Base-by-base conservation (phyloP, 1,140 invertebrate species). In the Bombyx mandarina region DNA sequence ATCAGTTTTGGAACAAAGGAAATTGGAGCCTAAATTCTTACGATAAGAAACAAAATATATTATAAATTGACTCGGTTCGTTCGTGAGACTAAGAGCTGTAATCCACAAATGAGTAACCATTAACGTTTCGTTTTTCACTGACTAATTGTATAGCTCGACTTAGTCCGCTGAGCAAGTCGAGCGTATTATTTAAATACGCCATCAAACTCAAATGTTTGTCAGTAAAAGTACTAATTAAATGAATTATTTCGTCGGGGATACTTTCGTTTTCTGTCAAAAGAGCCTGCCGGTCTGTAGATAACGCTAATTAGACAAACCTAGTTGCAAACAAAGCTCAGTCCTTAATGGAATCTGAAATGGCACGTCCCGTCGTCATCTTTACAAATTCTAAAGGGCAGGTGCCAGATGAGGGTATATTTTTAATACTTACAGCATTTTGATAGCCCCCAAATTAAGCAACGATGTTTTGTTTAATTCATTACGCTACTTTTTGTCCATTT, bases 281-380 rank as follows among this genome's bases (percentile, higher is more conserved):
- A 55, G 54, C 10, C 51, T 56, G n/a, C 55, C 8, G 50, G 56
- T 50, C 48, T 26, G 44, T 65, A 63, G 68, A 70, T 70, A 65
- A 65, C 57, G 62, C 57, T 65, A 67, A 70, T 70, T 67, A 67
- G 62, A 67, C 58, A 55, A 62, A 65, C 61, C 55, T 55, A 65
- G 58, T 56, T 49, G 55, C 49, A 61, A 67, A 67, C 67, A 69
- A 67, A 67, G 60, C 58, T 54, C 52, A 61, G 54, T 44, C 54
- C 43, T 57, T 60, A 60, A 63, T 63, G 55, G 56, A 61, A 63
- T 58, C 51, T 61, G 46, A 58, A 58, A 66, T 61, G 56, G 52
- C 61, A 55, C 58, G 62, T 58, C 54, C 55, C 54, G 57, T 42
- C 52, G 52, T 64, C 56, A 57, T 49, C 52, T 60, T 49, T 47